phyloP scores from a whole-genome alignment of 1,140 invertebrate genomes.

The Drosophila neocordata region DNA sequence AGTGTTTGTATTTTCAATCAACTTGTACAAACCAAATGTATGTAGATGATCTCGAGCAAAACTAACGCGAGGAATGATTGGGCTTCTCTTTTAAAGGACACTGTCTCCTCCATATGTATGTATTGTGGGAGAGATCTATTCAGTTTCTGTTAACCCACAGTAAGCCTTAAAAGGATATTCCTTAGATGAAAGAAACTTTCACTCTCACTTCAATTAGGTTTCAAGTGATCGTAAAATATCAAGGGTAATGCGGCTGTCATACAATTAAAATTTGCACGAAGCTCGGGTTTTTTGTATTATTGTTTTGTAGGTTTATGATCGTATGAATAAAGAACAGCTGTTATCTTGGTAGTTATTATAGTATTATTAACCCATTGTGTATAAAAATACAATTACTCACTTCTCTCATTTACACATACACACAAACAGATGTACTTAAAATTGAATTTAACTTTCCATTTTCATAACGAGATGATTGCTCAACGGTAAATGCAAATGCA shows the following conservation, averaged over 20 bases:
- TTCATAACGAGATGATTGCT: slow-evolving; percentile 46
- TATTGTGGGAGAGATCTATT: too few relatives aligned
- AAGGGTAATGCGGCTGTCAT: not conserved
- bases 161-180: too few relatives aligned
- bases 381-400: slow-evolving; percentile 6
- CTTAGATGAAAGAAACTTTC: too few relatives aligned
- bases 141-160: too few relatives aligned
- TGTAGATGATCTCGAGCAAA: too few relatives aligned
- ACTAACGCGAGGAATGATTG: too few relatives aligned
- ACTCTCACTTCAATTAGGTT: too few relatives aligned
- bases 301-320: not conserved
- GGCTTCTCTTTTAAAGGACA: too few relatives aligned
- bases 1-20: not conserved
- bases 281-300: not conserved
- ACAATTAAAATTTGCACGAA: not conserved
- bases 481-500: slow-evolving; percentile 19
- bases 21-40: too few relatives aligned
- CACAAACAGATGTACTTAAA: not conserved
- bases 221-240: not conserved
- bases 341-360: slow-evolving; percentile 3
- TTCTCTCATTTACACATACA: not conserved
- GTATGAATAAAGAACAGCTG: slow-evolving; percentile 4
- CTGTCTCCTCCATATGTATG: too few relatives aligned
- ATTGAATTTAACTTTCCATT: slow-evolving; percentile 53
- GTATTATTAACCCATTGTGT: not conserved